These are phyloP conservation scores for Fregata magnificens DNA, from an alignment of 2,113 vertebrate genomes.

Conservation along the genomic window DNA sequence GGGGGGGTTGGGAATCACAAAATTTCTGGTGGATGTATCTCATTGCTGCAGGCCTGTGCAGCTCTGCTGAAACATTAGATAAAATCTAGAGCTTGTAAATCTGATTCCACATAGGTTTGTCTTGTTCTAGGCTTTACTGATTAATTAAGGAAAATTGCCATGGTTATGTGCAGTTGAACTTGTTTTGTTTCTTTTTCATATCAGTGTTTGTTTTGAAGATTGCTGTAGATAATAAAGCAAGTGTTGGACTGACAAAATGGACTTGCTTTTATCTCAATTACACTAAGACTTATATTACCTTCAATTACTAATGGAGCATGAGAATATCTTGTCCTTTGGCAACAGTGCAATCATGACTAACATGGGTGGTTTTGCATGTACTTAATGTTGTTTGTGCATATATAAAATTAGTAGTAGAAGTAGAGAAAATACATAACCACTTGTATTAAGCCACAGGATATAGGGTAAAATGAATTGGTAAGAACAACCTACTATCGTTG, in stretches of 20 bases:
- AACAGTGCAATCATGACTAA: rapidly evolving
- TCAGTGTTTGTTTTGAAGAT: not conserved
- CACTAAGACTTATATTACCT: rapidly evolving
- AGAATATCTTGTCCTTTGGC: not conserved
- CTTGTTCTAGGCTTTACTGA: not conserved
- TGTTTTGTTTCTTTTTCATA: not conserved
- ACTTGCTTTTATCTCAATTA: not conserved
- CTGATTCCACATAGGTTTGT: not conserved
- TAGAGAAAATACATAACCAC: not conserved
- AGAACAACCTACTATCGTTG: not conserved
- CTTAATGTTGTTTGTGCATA: not conserved
- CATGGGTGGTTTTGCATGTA: not conserved
- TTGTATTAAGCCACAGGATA: not conserved
- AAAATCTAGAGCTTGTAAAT: not conserved
- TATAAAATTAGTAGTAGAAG: not conserved
- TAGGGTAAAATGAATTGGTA: not conserved
- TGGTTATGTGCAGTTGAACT: not conserved
- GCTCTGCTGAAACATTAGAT: not conserved
- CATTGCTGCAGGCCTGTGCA: not conserved
- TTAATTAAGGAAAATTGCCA: not conserved
- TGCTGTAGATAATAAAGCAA: not conserved
- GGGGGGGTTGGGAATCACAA: not conserved
- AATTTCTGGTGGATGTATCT: not conserved
- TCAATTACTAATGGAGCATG: not conserved
- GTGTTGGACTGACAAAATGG: not conserved